Conservation (phyloP, 37 sponge, comb jelly and placozoan genomes). For the Theonella swinhoei region DNA sequence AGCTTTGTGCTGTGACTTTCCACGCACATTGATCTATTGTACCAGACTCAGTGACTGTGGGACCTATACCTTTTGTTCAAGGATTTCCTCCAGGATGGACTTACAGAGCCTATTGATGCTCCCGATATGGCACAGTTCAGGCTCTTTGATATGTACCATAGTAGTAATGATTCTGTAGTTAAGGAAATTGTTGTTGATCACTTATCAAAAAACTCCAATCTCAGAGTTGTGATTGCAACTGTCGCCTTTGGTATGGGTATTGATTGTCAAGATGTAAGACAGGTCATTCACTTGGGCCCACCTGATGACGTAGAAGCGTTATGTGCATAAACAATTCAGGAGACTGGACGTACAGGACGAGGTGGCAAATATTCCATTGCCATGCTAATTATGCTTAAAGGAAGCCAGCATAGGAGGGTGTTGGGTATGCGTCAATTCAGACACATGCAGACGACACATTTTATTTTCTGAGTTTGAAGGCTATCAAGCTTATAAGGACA, state of each 20-base stretch:
- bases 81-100: neutral
- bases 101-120: conserved; percentile 18
- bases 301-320: conserved; percentile 33
- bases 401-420: neutral
- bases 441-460: conserved; percentile 16
- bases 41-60: no score
- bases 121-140: conserved; percentile 26
- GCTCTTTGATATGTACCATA: no score
- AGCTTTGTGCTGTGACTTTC: neutral
- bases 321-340: no score
- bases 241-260: conserved; percentile 61
- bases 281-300: conserved; percentile 29
- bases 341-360: conserved; percentile 37
- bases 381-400: conserved; percentile 1
- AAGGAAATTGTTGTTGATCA: neutral
- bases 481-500: no score
- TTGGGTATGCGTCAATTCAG: conserved; percentile 1
- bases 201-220: neutral
- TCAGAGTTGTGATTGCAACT: neutral
- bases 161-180: neutral
- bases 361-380: conserved; percentile 13
- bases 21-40: neutral
- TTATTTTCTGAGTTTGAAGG: conserved; percentile 21
- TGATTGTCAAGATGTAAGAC: conserved; percentile 31
- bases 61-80: neutral